Evolutionary conservation across 2,113 vertebrate species (phyloP), one percentile per base, ranked within the genome.

Genomic region (Syngnathoides biaculeatus): DNA sequence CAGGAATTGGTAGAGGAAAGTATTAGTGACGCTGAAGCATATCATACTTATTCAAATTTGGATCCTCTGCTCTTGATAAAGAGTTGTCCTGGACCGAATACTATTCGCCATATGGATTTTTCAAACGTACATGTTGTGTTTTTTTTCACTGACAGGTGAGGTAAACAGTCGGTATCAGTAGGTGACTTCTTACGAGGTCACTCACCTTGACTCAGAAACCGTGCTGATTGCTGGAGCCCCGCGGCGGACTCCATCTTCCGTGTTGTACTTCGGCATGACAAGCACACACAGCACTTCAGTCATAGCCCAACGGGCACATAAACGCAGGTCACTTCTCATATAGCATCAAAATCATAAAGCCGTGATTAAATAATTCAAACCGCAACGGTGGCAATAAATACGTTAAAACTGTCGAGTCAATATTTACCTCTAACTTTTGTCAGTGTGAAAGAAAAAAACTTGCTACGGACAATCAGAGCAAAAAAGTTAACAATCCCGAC

Each of bases 201-300:
- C 55, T 79, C 75, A 83, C 70, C 74, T 62, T 86, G 79, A 80
- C 83, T 82, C 69, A 59, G 72, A 70, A 68, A 64, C 56, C 52
- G 38, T 92, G 81, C 85, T 88, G 90, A 91, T 89, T 92, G 89
- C 86, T 87, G 90, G 48, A 65, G 72, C 71, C 79, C 84, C 61
- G 57, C 72, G 83, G 81, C 72, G 27, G 27, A 50, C 66, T 74
- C 77, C 71, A 68, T 79, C 78, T 83, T 74, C 66, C 40, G 27
- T 67, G 15, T 64, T 63, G 47, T 52, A 62, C 75, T 65, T 63
- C 58, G 71, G 73, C 68, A 62, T 83, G 85, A 83, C 86, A 88
- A 79, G 79, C 85, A 81, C 72, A 77, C 85, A 74, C 84, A 88
- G 84, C 86, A 88, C 24, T 83, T 63, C 48, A 48, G 55, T 79